Evolutionary conservation across 1,140 invertebrate genomes (phyloP).

Genomic region (Olivierus martensii): DNA sequence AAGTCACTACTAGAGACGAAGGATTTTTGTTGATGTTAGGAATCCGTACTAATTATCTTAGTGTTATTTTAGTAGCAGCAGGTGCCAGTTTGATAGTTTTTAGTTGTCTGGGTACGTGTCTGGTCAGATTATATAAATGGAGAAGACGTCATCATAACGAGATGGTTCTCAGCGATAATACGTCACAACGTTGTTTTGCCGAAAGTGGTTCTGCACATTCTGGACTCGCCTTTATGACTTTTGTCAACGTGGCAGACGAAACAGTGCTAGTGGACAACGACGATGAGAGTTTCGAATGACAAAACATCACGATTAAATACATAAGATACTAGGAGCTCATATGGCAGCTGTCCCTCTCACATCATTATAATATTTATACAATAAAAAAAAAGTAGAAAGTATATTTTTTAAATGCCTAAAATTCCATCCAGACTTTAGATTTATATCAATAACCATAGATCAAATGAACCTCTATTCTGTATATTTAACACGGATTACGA

Average conservation of each 20-base stretch:
- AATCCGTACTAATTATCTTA: slow-evolving; percentile 6
- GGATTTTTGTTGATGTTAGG: slow-evolving; percentile 17
- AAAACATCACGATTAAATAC: neutral
- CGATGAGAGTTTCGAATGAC: slow-evolving; percentile 1
- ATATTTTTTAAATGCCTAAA: too few relatives aligned
- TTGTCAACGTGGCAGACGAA: slow-evolving; percentile 3
- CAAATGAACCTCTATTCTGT: too few relatives aligned
- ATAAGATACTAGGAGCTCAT: too few relatives aligned
- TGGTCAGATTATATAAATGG: neutral
- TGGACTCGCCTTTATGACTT: slow-evolving; percentile 2
- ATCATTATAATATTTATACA: too few relatives aligned
- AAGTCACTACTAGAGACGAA: slow-evolving; percentile 16
- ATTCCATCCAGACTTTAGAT: too few relatives aligned
- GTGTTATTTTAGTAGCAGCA: neutral
- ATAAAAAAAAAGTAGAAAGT: too few relatives aligned
- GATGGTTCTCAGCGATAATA: neutral
- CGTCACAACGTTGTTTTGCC: slow-evolving; percentile 1
- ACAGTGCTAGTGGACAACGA: neutral
- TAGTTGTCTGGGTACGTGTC: neutral
- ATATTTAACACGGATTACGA: too few relatives aligned
- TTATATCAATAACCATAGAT: too few relatives aligned
- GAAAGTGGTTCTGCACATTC: neutral
- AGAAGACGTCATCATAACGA: neutral
- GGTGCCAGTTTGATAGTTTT: neutral
- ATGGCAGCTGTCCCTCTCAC: too few relatives aligned